Conservation (phyloP, 2,113 vertebrate genomes). For the Chrysemys picta region DNA sequence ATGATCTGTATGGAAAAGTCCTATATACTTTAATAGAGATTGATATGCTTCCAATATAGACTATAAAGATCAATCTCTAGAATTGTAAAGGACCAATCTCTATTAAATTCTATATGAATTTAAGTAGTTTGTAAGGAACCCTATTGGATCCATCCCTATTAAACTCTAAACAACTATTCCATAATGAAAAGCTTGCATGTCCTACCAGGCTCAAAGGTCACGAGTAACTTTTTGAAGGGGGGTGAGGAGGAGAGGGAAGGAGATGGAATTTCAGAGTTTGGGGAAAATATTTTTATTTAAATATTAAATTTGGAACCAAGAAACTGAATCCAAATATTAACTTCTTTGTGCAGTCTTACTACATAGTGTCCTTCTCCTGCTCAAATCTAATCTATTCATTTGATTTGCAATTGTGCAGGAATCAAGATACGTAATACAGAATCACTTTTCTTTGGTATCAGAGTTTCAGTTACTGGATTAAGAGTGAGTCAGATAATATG, state of each 20-base stretch:
- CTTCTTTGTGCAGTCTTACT: not conserved
- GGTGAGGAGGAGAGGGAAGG: not conserved
- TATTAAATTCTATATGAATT: not conserved
- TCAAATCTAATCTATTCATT: not conserved
- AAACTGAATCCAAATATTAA: not conserved
- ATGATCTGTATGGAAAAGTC: not conserved
- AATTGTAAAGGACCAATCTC: not conserved
- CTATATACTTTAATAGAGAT: not conserved
- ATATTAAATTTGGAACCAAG: not conserved
- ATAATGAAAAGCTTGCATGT: not conserved
- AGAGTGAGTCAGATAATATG: slow-evolving; percentile 33
- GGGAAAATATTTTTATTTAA: not conserved
- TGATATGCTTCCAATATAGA: not conserved
- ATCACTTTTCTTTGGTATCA: not conserved
- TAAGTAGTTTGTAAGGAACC: not conserved
- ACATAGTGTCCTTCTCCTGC: not conserved
- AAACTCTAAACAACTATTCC: not conserved
- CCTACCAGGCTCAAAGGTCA: not conserved
- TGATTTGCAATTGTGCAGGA: slow-evolving; percentile 8
- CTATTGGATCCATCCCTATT: not conserved
- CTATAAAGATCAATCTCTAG: not conserved
- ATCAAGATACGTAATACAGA: not conserved
- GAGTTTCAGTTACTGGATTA: slow-evolving; percentile 22
- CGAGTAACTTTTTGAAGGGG: not conserved
- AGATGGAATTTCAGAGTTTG: not conserved